phyloP scores from a whole-genome alignment of 2,113 vertebrate species.

The Climacteris rufus region DNA sequence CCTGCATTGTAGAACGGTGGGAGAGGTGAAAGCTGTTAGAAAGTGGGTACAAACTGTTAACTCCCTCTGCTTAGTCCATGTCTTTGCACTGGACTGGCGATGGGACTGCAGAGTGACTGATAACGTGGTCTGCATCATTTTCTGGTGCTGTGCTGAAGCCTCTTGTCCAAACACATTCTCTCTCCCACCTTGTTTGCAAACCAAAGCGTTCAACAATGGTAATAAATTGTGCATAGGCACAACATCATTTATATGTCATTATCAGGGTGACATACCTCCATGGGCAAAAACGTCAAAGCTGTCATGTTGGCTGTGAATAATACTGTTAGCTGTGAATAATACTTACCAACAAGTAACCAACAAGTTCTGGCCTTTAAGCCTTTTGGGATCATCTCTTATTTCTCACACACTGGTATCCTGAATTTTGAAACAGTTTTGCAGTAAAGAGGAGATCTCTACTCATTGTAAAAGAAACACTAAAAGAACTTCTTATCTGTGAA shows the following conservation, averaged over 20 bases:
- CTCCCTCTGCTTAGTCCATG: not conserved
- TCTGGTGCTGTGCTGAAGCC: not conserved
- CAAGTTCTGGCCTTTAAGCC: not conserved
- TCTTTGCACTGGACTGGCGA: not conserved
- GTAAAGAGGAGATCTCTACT: not conserved
- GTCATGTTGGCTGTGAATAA: not conserved
- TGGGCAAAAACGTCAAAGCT: not conserved
- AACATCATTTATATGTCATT: not conserved
- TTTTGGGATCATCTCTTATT: not conserved
- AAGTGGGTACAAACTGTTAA: not conserved
- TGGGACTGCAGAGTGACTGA: not conserved
- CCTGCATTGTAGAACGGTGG: not conserved
- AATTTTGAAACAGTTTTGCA: not conserved
- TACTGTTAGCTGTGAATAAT: not conserved
- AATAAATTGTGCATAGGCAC: not conserved
- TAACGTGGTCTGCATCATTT: not conserved
- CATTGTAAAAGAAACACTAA: too few relatives aligned
- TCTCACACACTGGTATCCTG: not conserved
- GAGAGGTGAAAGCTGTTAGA: not conserved
- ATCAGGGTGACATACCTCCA: not conserved
- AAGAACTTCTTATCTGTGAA: not conserved
- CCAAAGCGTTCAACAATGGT: not conserved
- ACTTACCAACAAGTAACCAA: not conserved
- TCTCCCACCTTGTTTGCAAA: not conserved
- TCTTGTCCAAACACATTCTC: constrained; percentile 5